Evolutionary conservation across 2,797 vertebrate genomes (phyloP).

Genomic region (Staurois parvus): DNA sequence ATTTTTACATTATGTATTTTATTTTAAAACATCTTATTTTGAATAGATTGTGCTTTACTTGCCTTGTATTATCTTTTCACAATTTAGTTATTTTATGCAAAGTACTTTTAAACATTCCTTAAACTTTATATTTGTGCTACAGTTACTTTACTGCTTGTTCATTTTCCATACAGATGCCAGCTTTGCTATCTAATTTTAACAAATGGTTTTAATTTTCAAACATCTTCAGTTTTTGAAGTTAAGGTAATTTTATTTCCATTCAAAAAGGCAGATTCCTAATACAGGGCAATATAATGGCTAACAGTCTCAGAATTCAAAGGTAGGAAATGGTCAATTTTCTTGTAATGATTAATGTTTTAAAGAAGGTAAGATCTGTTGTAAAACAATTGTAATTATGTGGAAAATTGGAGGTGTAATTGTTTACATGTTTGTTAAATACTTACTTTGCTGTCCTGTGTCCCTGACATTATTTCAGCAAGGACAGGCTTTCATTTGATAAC

Average conservation of each 20-base stretch:
- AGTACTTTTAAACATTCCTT: not conserved
- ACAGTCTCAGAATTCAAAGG: not conserved
- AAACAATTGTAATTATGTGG: not conserved
- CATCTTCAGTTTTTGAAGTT: not conserved
- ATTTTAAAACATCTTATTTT: too few species aligned
- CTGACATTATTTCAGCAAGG: too few species aligned
- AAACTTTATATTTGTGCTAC: not conserved
- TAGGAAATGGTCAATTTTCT: conserved; percentile 9
- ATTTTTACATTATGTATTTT: too few species aligned
- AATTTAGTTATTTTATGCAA: too few species aligned
- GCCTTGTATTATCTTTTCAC: too few species aligned
- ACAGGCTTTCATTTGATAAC: too few species aligned
- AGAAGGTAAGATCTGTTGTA: not conserved
- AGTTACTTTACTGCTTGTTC: not conserved
- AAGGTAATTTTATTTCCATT: not conserved
- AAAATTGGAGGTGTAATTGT: not conserved
- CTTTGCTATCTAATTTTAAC: not conserved
- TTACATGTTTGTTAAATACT: not conserved
- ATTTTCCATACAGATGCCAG: not conserved
- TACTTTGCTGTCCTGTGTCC: not conserved
- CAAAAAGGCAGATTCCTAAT: not conserved
- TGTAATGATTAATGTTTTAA: not conserved
- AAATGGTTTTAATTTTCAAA: not conserved
- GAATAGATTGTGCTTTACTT: too few species aligned
- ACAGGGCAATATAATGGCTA: not conserved